These are phyloP conservation scores for Xenopus petersii DNA, from an alignment of 2,797 vertebrate species.

Conservation along the genomic window DNA sequence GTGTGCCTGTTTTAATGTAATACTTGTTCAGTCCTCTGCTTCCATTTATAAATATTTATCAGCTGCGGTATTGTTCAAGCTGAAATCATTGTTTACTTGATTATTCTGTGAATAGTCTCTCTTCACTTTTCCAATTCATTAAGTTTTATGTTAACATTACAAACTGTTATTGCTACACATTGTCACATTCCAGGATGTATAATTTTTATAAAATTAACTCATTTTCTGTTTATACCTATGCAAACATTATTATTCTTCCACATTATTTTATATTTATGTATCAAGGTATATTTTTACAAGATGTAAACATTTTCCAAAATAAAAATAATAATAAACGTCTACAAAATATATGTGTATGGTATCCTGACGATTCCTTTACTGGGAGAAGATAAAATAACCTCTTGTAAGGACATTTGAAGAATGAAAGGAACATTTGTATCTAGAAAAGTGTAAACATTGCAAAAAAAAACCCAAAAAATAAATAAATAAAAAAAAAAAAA, in stretches of 20 bases:
- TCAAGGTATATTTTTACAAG: conserved; percentile 38
- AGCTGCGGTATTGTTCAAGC: conserved; percentile 43
- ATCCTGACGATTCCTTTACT: neutral
- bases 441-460: too few relatives aligned
- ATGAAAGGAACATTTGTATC: too few relatives aligned
- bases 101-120: conserved; percentile 63
- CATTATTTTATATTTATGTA: conserved; percentile 36
- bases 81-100: conserved; percentile 51
- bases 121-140: conserved; percentile 25
- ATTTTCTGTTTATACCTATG: conserved; percentile 22
- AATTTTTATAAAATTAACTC: conserved; percentile 49
- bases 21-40: neutral
- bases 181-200: conserved; percentile 30
- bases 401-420: too few relatives aligned
- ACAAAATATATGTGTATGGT: neutral
- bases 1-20: too few relatives aligned
- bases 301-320: conserved; percentile 18
- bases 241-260: conserved; percentile 19
- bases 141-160: conserved; percentile 12
- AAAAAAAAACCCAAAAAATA: too few relatives aligned
- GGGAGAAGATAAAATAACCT: too few relatives aligned
- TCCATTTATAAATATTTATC: conserved; percentile 42
- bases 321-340: conserved; percentile 38
- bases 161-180: conserved; percentile 22
- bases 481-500: too few relatives aligned